A percentile compares a stretch with the other conserved stretches of the same genome.
Evolutionary conservation across 2,888 invertebrate species (phyloP).

Genomic region (Lepidochitona cinerea): DNA sequence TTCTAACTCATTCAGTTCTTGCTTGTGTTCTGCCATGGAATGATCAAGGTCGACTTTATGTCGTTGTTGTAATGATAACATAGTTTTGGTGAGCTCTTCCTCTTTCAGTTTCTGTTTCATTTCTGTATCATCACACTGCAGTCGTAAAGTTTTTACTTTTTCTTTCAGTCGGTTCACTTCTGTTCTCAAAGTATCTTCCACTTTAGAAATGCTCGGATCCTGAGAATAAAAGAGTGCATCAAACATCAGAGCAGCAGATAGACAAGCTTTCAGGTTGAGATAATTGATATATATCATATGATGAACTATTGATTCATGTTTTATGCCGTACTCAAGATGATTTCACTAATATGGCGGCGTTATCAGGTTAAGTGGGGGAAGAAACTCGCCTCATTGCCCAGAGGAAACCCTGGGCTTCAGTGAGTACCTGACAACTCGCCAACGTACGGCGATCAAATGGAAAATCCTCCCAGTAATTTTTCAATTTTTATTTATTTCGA

Average conservation of each 20-base stretch:
- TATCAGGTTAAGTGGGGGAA: no score
- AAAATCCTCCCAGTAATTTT: no score
- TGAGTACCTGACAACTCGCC: no score
- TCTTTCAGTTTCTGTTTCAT: slow-evolving; percentile 58
- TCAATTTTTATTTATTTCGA: no score
- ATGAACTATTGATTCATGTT: not conserved
- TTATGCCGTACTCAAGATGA: not conserved
- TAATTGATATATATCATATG: not conserved
- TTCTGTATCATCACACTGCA: slow-evolving; percentile 70
- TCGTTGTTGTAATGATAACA: slow-evolving; percentile 60
- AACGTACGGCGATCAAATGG: no score
- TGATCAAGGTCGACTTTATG: slow-evolving; percentile 70
- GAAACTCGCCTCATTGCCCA: no score
- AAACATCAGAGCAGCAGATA: not conserved
- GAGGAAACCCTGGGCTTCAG: no score
- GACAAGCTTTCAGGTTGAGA: not conserved
- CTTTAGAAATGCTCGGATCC: slow-evolving; percentile 50
- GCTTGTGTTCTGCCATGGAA: slow-evolving; percentile 76
- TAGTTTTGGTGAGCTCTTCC: slow-evolving; percentile 55
- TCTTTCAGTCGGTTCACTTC: slow-evolving; percentile 76
- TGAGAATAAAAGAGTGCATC: slow-evolving; percentile 21
- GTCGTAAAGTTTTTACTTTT: slow-evolving; percentile 43
- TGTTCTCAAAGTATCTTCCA: slow-evolving; percentile 59
- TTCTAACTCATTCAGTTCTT: slow-evolving; percentile 74
- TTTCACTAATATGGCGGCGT: no score